Conservation (phyloP, 2,113 vertebrate species). For the Rhipidura dahli region DNA sequence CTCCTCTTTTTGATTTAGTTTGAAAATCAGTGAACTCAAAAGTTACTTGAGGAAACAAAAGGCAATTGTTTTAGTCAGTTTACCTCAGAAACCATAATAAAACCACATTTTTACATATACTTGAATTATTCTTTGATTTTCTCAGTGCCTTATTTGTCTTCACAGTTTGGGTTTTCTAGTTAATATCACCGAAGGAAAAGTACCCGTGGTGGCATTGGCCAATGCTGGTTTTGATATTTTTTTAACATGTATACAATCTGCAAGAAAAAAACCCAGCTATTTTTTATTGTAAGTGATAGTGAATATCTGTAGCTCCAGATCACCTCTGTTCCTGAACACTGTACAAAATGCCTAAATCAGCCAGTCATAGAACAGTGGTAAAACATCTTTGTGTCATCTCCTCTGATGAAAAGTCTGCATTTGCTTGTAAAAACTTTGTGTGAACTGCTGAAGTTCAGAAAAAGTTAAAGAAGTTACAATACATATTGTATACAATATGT, state of each 20-base stretch:
- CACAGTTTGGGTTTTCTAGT: not conserved
- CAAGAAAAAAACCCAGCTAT: not conserved
- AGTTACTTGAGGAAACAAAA: not conserved
- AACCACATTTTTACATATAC: not conserved
- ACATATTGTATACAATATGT: too few relatives aligned
- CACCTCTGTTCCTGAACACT: not conserved
- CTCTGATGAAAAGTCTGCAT: not conserved
- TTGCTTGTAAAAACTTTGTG: not conserved
- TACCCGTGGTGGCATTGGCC: not conserved
- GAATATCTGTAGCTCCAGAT: not conserved
- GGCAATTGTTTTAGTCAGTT: not conserved
- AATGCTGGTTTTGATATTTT: not conserved
- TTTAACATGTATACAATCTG: not conserved
- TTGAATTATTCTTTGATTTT: not conserved
- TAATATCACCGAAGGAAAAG: not conserved
- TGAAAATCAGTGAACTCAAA: not conserved
- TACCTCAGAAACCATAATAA: not conserved
- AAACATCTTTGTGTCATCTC: not conserved
- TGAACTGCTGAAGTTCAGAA: not conserved
- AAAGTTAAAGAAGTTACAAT: not conserved
- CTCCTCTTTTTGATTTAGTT: not conserved
- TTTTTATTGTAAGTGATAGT: not conserved
- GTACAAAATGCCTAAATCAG: not conserved
- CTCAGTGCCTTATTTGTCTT: not conserved
- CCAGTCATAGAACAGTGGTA: not conserved